Base-by-base conservation (phyloP, 2,113 vertebrate species). In the Lontra canadensis region DNA sequence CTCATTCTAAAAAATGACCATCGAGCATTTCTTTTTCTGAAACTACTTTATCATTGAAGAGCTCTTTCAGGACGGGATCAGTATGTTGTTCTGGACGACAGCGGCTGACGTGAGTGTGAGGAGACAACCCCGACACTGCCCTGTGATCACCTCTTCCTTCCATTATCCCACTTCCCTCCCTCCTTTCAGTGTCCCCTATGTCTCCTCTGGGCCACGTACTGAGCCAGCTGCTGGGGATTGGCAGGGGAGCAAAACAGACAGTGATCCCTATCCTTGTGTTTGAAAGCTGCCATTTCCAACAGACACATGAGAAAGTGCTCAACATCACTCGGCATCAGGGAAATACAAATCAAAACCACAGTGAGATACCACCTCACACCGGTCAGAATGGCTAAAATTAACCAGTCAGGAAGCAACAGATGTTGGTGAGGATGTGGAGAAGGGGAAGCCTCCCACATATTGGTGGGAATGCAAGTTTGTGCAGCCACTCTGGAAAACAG, bases 121-220 rank as follows among this genome's bases (percentile, higher is more conserved):
- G 6, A 12, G 7, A 15, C 42, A 18, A 21, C 0, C 29, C 15
- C 8, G 5, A 25, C 63, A 39, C 0, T 0, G 7, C 9, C 18
- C 49, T 0, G 0, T 14, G 0, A 26, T 6, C 1, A 0, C 2
- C 7, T 31, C 57, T 44, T 73, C 47, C 49, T 63, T 26, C 67
- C 26, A 3, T 20, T n/a, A 1, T 1, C 31, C 10, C 63, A 6
- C 20, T 21, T 29, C 6, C 0, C 7, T 15, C 13, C 21, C 23
- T 59, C 4, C n/a, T 34, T 9, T 47, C 44, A 57, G 26, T 17
- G 31, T 0, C 44, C 13, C 20, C 15, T 15, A 26, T 0, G 15
- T 52, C 7, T 36, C 1, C 18, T 57, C 90, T 21, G 39, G 2
- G 2, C 55, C 39, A 21, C 76, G 8, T 25, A 42, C 59, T 6